These are phyloP conservation scores for Vulpes lagopus DNA, from an alignment of 2,113 vertebrate genomes.

Conservation along the genomic window DNA sequence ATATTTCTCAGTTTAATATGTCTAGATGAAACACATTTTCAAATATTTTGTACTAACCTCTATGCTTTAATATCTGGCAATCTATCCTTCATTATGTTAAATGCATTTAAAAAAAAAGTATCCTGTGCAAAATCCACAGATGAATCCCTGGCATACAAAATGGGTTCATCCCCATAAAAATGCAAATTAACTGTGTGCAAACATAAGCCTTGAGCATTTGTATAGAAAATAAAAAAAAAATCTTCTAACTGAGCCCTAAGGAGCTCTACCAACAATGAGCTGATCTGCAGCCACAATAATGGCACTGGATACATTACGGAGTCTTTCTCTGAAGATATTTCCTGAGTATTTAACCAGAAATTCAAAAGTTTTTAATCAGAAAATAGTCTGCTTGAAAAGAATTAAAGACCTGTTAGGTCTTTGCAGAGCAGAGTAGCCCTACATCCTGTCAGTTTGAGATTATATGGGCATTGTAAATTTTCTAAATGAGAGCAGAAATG, in stretches of 20 bases:
- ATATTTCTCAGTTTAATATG: constrained; percentile 71
- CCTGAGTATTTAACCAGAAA: constrained; percentile 63
- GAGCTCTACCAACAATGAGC: constrained; percentile 69
- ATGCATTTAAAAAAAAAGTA: constrained; percentile 80
- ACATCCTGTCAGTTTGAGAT: constrained; percentile 35
- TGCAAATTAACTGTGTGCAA: constrained; percentile 82
- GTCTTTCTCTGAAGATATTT: constrained; percentile 72
- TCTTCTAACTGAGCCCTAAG: constrained; percentile 79
- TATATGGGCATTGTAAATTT: constrained; percentile 37
- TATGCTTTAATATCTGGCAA: constrained; percentile 79
- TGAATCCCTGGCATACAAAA: constrained; percentile 78
- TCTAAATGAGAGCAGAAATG: constrained; percentile 60
- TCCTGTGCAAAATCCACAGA: constrained; percentile 70
- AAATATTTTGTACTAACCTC: constrained; percentile 81
- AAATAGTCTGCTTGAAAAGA: constrained; percentile 66
- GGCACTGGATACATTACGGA: not conserved
- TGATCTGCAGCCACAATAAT: constrained; percentile 48
- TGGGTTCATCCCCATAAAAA: constrained; percentile 85
- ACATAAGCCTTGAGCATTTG: constrained; percentile 77
- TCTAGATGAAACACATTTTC: constrained; percentile 74
- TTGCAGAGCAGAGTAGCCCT: not conserved
- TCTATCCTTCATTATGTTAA: constrained; percentile 83
- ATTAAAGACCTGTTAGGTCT: constrained; percentile 47
- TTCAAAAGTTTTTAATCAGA: constrained; percentile 74
- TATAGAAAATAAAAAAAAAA: constrained; percentile 76